Base-by-base conservation (phyloP, 2,888 invertebrate genomes). In the Ormia ochracea region DNA sequence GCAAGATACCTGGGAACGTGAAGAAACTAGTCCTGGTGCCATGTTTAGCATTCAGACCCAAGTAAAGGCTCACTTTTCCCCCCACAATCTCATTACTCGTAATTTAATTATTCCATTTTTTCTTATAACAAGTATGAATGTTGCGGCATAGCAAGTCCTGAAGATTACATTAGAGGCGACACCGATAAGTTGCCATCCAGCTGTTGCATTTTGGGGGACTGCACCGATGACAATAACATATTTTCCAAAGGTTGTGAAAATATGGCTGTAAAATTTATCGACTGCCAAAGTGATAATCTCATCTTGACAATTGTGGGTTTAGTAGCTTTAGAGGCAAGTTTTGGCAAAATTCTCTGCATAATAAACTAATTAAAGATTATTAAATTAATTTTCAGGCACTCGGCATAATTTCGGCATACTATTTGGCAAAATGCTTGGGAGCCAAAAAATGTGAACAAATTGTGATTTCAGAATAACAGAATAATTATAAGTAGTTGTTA, bases 31-130 rank as follows among this genome's bases (percentile, higher is more conserved):
- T 3, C 77, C 83, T 3, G 86, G 85, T 38, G 84, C 82, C 14
- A 87, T 87, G 88, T 84, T 84, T 56, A 83, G 83, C 50, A 84
- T 88, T 59, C 87, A 87, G 69, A 84, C 83, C 6, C 81, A 82
- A 75, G 83, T 84, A 54, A 38, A 17, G 4, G 0, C 31, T n/a
- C n/a, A n/a, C 0, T 33, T 45, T 17, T 3, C 4, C 0, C 1
- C 0, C 2, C 28, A 9, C n/a, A 3, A 7, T 38, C 12, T 7
- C 10, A 12, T 23, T 38, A 5, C 9, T 50, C 0, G 38, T 17
- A 9, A 14, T 9, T 45, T n/a, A 63, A 59, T 31, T 48, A 1
- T 2, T 14, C 5, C 38, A 6, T 38, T 4, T 7, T 61, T n/a
- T 19, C 0, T 12, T 41, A 4, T 14, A 69, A 4, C 3, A 78